A percentile compares a stretch with the other conserved stretches of the same genome.
phyloP scores from a whole-genome alignment of 2,113 vertebrate species.

The Charadrius vociferus region DNA sequence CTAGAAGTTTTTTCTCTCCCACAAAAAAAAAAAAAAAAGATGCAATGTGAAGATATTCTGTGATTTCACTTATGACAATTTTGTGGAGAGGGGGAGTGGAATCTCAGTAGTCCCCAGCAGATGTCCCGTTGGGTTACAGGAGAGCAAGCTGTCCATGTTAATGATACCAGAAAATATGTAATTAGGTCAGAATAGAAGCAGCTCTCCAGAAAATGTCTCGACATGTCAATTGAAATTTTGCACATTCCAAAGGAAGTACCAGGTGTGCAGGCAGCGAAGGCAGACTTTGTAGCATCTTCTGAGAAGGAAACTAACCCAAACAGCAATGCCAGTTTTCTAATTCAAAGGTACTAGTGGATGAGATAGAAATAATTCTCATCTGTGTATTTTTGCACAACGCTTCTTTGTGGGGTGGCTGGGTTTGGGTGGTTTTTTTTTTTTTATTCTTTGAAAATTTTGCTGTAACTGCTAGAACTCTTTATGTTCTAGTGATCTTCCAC shows the following conservation, averaged over 20 bases:
- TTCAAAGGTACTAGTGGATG: neutral
- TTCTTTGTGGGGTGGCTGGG: neutral
- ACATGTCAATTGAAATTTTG: neutral
- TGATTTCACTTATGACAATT: neutral
- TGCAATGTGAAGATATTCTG: neutral
- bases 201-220: neutral
- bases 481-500: neutral
- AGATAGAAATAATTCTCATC: neutral
- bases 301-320: neutral
- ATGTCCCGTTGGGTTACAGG: neutral
- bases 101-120: neutral
- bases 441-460: neutral
- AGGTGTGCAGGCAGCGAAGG: neutral
- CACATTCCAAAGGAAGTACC: conserved; percentile 21
- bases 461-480: neutral
- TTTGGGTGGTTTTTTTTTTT: neutral
- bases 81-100: neutral
- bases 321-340: neutral
- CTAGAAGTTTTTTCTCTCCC: neutral
- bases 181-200: conserved; percentile 21
- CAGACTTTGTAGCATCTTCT: neutral
- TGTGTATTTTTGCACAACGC: neutral
- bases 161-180: neutral
- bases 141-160: neutral
- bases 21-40: neutral